Conservation (phyloP, 2,113 vertebrate species). For the Sigmodon hispidus region DNA sequence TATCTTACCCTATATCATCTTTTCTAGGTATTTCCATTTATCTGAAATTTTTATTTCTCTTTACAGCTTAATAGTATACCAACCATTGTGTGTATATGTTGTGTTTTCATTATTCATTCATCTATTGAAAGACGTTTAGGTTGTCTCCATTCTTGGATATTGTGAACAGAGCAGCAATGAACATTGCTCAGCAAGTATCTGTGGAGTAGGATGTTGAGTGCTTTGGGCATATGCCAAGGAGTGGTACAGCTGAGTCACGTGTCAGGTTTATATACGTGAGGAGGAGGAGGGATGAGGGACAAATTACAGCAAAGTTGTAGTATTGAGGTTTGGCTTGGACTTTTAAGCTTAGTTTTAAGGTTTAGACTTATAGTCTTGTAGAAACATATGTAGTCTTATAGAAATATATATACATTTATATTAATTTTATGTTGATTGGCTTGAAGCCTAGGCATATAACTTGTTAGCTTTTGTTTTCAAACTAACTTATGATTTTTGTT, state of each 20-base stretch:
- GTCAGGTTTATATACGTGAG: background rate
- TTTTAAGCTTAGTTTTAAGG: too few relatives aligned
- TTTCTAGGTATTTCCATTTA: background rate
- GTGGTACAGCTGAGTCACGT: background rate
- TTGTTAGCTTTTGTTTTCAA: too few relatives aligned
- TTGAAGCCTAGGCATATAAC: too few relatives aligned
- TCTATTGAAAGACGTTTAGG: background rate
- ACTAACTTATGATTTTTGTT: too few relatives aligned
- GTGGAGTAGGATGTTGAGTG: background rate
- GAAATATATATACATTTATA: too few relatives aligned
- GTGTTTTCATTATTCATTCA: background rate
- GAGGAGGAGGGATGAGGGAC: background rate
- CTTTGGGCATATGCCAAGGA: background rate
- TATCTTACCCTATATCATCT: background rate
- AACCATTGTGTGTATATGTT: background rate
- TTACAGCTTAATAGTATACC: background rate
- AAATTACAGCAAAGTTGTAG: background rate
- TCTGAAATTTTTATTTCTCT: background rate
- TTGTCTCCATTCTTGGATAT: background rate
- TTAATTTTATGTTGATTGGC: too few relatives aligned
- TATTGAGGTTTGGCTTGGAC: too few relatives aligned
- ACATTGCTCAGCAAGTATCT: background rate
- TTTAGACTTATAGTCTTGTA: too few relatives aligned
- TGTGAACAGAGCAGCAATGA: background rate
- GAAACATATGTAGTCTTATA: too few relatives aligned